Conservation (phyloP, 37 sponge, comb jelly and placozoan genomes). For the Theonella swinhoei region DNA sequence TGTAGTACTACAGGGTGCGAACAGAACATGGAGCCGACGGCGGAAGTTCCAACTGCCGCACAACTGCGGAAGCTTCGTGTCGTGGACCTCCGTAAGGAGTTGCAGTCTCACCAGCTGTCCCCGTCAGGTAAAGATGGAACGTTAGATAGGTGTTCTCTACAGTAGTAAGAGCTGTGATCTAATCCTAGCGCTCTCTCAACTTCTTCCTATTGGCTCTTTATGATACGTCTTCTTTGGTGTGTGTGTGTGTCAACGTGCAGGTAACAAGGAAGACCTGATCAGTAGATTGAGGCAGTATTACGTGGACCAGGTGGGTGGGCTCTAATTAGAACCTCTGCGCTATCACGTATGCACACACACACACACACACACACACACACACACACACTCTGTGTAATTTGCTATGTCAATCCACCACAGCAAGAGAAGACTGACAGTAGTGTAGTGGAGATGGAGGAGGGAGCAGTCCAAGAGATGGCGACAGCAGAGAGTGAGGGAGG, state of each 20-base stretch:
- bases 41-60: conserved; percentile 23
- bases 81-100: conserved; percentile 32
- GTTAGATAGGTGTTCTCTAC: not conserved
- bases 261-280: conserved; percentile 58
- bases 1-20: not conserved
- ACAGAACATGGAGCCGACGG: not conserved
- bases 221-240: not conserved
- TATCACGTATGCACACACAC: no score
- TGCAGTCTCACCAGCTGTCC: conserved; percentile 22
- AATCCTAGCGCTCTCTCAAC: no score
- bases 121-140: conserved; percentile 26
- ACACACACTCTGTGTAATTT: no score
- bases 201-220: not conserved
- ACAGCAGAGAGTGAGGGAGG: not conserved
- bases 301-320: conserved; percentile 11
- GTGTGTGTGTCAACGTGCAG: not conserved
- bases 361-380: no score
- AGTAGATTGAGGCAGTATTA: conserved; percentile 27
- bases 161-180: no score
- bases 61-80: conserved; percentile 39
- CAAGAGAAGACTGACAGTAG: not conserved
- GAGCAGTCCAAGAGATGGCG: not conserved
- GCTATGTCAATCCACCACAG: not conserved
- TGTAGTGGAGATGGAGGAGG: not conserved
- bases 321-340: conserved; percentile 1